Evolutionary conservation across 1,140 invertebrate genomes (phyloP).

Genomic region (Mycetomoellerius zeteki): DNA sequence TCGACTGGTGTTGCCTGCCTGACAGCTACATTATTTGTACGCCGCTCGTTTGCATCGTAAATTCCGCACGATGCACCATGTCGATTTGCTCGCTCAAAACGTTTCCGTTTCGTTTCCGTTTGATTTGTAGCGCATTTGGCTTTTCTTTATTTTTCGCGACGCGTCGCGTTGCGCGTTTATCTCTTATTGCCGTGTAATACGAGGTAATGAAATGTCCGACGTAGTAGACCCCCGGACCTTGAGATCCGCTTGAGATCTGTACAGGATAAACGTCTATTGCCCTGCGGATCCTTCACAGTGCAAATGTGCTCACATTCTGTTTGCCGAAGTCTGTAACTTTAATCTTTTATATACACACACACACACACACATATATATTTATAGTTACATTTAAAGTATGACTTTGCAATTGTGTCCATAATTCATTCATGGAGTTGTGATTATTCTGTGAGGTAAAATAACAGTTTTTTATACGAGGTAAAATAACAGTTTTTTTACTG

Average conservation of each 20-base stretch:
- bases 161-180: slow-evolving; percentile 36
- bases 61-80: slow-evolving; percentile 45
- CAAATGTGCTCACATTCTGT: slow-evolving; percentile 26
- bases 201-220: slow-evolving; percentile 53
- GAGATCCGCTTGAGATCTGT: slow-evolving; percentile 34
- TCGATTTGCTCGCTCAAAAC: slow-evolving; percentile 51
- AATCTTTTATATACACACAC: slow-evolving; percentile 5
- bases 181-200: slow-evolving; percentile 55
- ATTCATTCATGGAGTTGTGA: neutral
- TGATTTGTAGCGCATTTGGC: slow-evolving; percentile 69
- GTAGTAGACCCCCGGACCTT: slow-evolving; percentile 27
- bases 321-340: neutral
- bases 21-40: slow-evolving; percentile 70
- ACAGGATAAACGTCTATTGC: slow-evolving; percentile 61
- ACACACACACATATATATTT: no score
- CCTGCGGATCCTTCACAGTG: slow-evolving; percentile 39
- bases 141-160: slow-evolving; percentile 67
- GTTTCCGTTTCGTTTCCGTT: slow-evolving; percentile 56
- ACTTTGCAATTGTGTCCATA: neutral
- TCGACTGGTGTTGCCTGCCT: slow-evolving; percentile 55
- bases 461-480: neutral
- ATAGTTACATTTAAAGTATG: neutral
- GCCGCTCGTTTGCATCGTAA: slow-evolving; percentile 66
- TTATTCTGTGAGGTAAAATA: neutral
- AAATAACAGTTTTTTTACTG: neutral